Base-by-base conservation (phyloP, 1,140 invertebrate species). In the Ladona fulva region DNA sequence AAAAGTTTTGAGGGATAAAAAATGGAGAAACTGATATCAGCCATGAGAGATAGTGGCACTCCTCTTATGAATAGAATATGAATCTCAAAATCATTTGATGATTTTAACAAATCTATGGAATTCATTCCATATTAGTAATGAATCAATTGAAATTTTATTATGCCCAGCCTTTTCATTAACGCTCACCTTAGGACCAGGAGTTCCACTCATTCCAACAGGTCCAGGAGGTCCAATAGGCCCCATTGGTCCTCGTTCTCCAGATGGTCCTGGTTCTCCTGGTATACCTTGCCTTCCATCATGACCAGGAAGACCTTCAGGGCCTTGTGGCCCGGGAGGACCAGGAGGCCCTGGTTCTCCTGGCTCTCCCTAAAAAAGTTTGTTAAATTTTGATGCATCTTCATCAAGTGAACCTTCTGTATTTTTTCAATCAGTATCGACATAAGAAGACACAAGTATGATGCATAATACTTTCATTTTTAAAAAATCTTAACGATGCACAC, bases 311-410 rank as follows among this genome's bases (percentile, higher is more conserved):
- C 94, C 94, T 81, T 92, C 90, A 22, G 88, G 85, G 74, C 95
- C 95, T 78, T 89, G 87, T 24, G 92, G 91, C 25, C 95, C 95
- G 16, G 92, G 88, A 73, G 94, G 92, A 75, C 95, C 95, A 14
- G 94, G 93, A 25, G 94, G 94, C 59, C 95, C 95, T 22, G 94
- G 93, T 84, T 96, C 92, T 75, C 94, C 94, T 76, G 95, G 93
- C 85, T 97, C 94, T 74, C 95, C 95, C 95, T 97, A 82, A 76
- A 78, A 74, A 74, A 24, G 78, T 78, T 79, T 74, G 77, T 78
- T 42, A n/a, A 76, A 76, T 74, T 77, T 78, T 77, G 29, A 79
- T 42, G 44, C 42, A 76, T 79, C 77, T 6, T 66, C 16, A 66
- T 12, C n/a, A 16, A 6, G 14, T 19, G 12, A 66, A 22, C 1